Evolutionary conservation across 1,140 invertebrate genomes (phyloP).

Genomic region (Holotrichia oblita): DNA sequence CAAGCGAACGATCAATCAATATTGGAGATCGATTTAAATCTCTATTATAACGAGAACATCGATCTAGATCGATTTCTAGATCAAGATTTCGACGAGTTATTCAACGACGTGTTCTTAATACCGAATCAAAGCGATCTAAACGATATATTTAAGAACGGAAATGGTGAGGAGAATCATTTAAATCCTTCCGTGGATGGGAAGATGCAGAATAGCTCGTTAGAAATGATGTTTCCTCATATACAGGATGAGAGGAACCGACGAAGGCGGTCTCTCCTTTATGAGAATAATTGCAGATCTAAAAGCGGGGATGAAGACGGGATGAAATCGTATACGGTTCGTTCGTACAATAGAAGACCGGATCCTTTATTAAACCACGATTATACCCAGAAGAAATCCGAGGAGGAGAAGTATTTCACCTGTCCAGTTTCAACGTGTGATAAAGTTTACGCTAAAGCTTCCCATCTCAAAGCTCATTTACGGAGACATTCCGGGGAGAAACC

Average conservation of each 20-base stretch:
- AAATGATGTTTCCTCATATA: conserved; percentile 58
- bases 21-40: conserved; percentile 53
- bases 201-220: conserved; percentile 45
- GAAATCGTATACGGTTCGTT: conserved; percentile 37
- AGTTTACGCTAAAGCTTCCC: conserved; percentile 92
- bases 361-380: conserved; percentile 54
- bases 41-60: conserved; percentile 45
- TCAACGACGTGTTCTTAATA: not conserved
- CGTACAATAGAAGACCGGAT: conserved; percentile 46
- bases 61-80: conserved; percentile 38
- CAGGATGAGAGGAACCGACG: conserved; percentile 57
- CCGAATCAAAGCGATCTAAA: conserved; percentile 39
- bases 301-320: conserved; percentile 41
- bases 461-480: conserved; percentile 92
- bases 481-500: conserved; percentile 96
- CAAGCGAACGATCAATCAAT: conserved; percentile 44
- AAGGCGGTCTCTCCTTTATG: conserved; percentile 56
- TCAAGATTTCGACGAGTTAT: conserved; percentile 39
- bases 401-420: conserved; percentile 65
- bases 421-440: conserved; percentile 71
- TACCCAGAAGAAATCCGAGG: conserved; percentile 53
- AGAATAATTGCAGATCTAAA: conserved; percentile 49
- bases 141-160: not conserved
- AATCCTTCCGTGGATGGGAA: conserved; percentile 33
- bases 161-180: conserved; percentile 38